phyloP scores from a whole-genome alignment of 2,797 vertebrate species.

The Harpagifer antarcticus region DNA sequence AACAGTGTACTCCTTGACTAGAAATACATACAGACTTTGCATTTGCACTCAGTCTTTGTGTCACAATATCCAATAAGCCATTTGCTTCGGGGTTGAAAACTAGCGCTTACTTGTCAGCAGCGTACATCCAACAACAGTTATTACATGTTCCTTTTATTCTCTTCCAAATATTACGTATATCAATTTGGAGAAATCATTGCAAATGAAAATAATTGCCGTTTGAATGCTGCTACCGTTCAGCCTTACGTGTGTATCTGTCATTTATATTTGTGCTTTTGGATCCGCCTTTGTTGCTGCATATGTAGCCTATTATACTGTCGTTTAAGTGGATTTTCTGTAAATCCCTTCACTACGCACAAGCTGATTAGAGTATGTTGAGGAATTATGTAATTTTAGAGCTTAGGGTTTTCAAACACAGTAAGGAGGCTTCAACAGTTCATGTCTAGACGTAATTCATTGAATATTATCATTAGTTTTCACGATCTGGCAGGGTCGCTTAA shows the following conservation, averaged over 20 bases:
- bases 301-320: conserved; percentile 53
- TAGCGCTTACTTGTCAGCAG: conserved; percentile 1
- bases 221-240: conserved; percentile 49
- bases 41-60: not conserved
- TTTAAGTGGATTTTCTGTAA: conserved; percentile 61
- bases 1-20: not conserved
- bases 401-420: conserved; percentile 19
- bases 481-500: conserved; percentile 32
- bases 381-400: conserved; percentile 30
- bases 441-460: conserved; percentile 14
- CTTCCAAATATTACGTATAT: conserved; percentile 12
- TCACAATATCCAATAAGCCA: conserved; percentile 21
- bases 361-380: conserved; percentile 40
- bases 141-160: conserved; percentile 13
- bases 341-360: conserved; percentile 36
- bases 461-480: conserved; percentile 29
- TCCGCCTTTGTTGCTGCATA: conserved; percentile 35
- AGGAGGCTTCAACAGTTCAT: conserved; percentile 6
- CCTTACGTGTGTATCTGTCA: conserved; percentile 42
- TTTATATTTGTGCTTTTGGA: conserved; percentile 29
- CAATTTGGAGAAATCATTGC: conserved; percentile 14
- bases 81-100: conserved; percentile 18
- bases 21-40: not conserved
- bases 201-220: conserved; percentile 18
- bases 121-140: not conserved